Percentiles rank a stretch among this genome's conserved stretches.
Evolutionary conservation across 1,140 invertebrate genomes (phyloP).

Genomic region (Homalodisca vitripennis): DNA sequence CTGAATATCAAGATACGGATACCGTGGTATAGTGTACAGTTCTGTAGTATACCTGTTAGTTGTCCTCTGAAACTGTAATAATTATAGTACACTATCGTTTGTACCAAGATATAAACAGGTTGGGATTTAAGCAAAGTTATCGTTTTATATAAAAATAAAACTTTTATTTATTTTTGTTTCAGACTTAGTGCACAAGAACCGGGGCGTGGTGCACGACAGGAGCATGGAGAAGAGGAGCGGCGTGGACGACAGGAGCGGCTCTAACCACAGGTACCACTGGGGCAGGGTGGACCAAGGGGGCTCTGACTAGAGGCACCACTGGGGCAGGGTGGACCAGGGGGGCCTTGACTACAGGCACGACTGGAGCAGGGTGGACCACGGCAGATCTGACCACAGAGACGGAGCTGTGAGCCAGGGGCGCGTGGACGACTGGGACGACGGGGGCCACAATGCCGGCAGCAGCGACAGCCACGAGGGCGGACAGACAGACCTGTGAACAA

Average conservation of each 20-base stretch:
- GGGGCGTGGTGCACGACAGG: constrained; percentile 17
- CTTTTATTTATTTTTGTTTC: not conserved
- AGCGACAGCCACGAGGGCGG: constrained; percentile 1
- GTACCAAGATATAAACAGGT: not conserved
- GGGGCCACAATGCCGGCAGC: constrained; percentile 13
- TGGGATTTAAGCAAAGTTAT: not conserved
- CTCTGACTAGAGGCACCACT: constrained; percentile 21
- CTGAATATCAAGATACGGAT: too few species aligned
- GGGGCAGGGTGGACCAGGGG: not conserved
- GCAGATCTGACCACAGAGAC: constrained; percentile 7
- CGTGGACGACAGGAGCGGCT: too few species aligned
- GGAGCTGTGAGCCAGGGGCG: constrained; percentile 8
- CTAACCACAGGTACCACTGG: not conserved
- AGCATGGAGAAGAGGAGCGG: constrained; percentile 1
- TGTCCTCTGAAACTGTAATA: too few species aligned
- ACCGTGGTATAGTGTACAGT: too few species aligned
- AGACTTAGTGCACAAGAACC: constrained; percentile 1
- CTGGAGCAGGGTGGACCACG: constrained; percentile 18
- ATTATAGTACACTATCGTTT: too few species aligned
- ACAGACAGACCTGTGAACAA: constrained; percentile 4
- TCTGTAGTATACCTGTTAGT: too few species aligned
- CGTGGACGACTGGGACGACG: constrained; percentile 13
- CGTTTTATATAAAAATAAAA: not conserved
- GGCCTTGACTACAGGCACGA: not conserved
- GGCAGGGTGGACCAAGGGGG: not conserved